Percentiles rank a stretch among this genome's conserved stretches.
phyloP scores from a whole-genome alignment of 2,797 vertebrate genomes.

The Thripadectes ignobilis region DNA sequence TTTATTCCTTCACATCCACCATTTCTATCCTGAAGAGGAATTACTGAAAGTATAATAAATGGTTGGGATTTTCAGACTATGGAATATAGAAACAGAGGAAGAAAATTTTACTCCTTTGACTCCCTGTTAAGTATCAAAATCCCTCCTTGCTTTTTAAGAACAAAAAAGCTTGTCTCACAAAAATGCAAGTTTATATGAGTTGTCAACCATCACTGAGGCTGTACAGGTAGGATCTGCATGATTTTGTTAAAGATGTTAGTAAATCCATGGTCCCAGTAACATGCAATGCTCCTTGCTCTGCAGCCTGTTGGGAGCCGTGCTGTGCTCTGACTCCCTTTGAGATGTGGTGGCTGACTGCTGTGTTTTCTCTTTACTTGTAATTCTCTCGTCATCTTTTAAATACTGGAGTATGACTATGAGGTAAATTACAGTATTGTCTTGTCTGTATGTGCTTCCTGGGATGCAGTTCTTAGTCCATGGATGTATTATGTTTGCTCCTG shows the following conservation, averaged over 20 bases:
- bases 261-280: background rate
- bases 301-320: background rate
- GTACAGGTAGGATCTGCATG: background rate
- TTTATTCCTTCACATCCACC: background rate
- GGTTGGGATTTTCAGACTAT: background rate
- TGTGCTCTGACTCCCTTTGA: background rate
- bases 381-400: background rate
- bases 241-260: background rate
- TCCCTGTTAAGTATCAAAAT: background rate
- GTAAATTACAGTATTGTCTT: background rate
- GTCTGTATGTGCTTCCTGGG: background rate
- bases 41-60: background rate
- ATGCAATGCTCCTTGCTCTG: background rate
- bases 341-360: background rate
- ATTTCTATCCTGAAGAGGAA: background rate
- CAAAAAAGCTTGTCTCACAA: background rate
- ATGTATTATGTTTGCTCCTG: background rate
- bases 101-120: background rate
- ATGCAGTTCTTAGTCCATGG: background rate
- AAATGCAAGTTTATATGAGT: background rate
- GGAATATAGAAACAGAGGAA: background rate
- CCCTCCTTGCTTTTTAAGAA: background rate
- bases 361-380: background rate
- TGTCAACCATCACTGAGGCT: background rate
- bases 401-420: background rate